A percentile compares a stretch with the other conserved stretches of the same genome.
Evolutionary conservation across 1,140 invertebrate genomes (phyloP).

Genomic region (Cataglyphis hispanica): DNA sequence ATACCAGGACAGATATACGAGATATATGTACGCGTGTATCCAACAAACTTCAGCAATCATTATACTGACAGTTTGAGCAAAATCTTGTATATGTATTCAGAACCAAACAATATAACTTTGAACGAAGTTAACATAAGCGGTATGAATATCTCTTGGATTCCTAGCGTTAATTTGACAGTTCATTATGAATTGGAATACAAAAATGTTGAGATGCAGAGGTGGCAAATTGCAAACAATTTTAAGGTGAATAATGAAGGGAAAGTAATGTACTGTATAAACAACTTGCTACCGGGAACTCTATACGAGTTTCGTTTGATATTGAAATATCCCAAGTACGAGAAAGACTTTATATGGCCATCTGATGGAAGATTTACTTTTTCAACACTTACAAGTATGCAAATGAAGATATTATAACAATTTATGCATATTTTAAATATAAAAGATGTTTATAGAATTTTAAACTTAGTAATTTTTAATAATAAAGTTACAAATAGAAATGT

Average conservation of each 20-base stretch:
- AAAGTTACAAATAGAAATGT: background rate
- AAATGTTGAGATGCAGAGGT: conserved; percentile 79
- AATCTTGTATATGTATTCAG: conserved; percentile 89
- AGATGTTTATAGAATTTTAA: background rate
- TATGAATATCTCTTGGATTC: conserved; percentile 89
- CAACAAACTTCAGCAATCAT: conserved; percentile 88
- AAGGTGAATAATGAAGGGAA: conserved; percentile 67
- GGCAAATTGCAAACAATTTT: conserved; percentile 80
- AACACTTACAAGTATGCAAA: conserved; percentile 89
- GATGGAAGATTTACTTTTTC: conserved; percentile 91
- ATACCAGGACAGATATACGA: conserved; percentile 89
- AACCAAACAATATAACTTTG: conserved; percentile 89
- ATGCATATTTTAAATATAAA: conserved; percentile 11
- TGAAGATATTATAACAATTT: background rate
- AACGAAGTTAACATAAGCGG: conserved; percentile 86
- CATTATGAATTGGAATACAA: conserved; percentile 81
- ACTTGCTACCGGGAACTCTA: conserved; percentile 90
- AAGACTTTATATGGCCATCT: conserved; percentile 90
- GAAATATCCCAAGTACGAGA: conserved; percentile 88
- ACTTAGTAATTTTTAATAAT: background rate
- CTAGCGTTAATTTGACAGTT: conserved; percentile 81
- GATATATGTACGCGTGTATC: conserved; percentile 91
- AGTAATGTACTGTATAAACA: conserved; percentile 85
- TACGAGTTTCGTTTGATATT: conserved; percentile 92
- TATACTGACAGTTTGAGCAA: conserved; percentile 89